Evolutionary conservation across 2,113 vertebrate species (phyloP).

Genomic region (Ailurus styani): DNA sequence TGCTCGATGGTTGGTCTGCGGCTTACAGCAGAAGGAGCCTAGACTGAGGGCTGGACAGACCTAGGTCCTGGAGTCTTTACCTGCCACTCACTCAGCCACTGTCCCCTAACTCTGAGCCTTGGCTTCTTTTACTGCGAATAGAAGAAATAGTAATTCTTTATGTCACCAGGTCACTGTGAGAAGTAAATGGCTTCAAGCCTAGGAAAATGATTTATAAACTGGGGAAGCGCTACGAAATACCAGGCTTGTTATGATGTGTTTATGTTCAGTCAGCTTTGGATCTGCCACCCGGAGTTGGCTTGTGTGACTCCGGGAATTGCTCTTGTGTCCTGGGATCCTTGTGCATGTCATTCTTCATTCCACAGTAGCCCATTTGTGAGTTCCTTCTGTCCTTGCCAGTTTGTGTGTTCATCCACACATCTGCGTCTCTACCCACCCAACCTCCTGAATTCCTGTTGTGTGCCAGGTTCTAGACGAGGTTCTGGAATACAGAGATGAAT

Average conservation of each 20-base stretch:
- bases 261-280: background rate
- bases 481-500: background rate
- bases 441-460: background rate
- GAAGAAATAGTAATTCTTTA: background rate
- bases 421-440: fast-evolving
- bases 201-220: background rate
- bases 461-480: background rate
- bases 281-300: background rate
- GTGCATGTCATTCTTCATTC: background rate
- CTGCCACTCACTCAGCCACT: background rate
- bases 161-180: background rate
- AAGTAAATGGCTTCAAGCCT: background rate
- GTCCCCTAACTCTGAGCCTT: background rate
- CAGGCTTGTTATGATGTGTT: background rate
- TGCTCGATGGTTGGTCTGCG: background rate
- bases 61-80: background rate
- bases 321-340: background rate
- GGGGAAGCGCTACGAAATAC: background rate
- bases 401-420: background rate
- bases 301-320: background rate
- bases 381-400: background rate
- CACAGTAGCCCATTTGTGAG: background rate
- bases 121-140: background rate
- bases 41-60: background rate
- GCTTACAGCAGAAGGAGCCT: background rate